Percentiles rank a stretch among this genome's conserved stretches.
Conservation (phyloP, 2,888 invertebrate genomes). For the Monopis laevigella region DNA sequence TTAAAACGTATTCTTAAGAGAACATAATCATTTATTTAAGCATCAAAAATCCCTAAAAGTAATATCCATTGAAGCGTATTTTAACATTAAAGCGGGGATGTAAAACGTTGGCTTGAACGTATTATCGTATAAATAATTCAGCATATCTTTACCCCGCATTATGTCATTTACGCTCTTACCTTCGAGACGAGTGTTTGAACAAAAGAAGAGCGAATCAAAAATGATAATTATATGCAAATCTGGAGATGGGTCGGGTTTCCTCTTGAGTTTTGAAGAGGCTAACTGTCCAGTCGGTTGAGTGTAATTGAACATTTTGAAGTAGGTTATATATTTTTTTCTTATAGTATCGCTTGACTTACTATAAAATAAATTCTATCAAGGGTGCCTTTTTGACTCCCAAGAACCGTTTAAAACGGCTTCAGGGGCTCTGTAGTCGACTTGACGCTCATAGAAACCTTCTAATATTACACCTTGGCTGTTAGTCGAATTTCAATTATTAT, state of each 20-base stretch:
- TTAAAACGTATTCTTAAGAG: constrained; percentile 58
- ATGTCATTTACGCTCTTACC: constrained; percentile 64
- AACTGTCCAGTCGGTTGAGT: neutral
- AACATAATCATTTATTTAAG: constrained; percentile 63
- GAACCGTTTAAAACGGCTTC: no score
- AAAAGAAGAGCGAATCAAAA: constrained; percentile 68
- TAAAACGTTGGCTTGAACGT: constrained; percentile 30
- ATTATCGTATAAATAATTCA: constrained; percentile 64
- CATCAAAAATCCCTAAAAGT: constrained; percentile 60
- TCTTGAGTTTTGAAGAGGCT: neutral
- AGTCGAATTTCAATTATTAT: no score
- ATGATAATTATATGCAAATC: constrained; percentile 68
- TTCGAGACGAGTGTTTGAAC: constrained; percentile 61
- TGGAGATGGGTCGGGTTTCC: constrained; percentile 34
- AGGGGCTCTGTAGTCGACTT: no score
- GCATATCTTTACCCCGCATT: constrained; percentile 58
- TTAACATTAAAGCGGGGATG: constrained; percentile 40
- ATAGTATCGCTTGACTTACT: no score
- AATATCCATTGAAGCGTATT: constrained; percentile 59
- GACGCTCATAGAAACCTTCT: no score
- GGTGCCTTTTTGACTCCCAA: no score
- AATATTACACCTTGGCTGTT: no score
- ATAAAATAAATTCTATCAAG: no score
- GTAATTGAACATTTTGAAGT: no score
- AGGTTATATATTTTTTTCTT: no score